Evolutionary conservation across 1,140 invertebrate species (phyloP), one percentile per base, ranked within the genome.

Genomic region (Amphibalanus amphitrite): DNA sequence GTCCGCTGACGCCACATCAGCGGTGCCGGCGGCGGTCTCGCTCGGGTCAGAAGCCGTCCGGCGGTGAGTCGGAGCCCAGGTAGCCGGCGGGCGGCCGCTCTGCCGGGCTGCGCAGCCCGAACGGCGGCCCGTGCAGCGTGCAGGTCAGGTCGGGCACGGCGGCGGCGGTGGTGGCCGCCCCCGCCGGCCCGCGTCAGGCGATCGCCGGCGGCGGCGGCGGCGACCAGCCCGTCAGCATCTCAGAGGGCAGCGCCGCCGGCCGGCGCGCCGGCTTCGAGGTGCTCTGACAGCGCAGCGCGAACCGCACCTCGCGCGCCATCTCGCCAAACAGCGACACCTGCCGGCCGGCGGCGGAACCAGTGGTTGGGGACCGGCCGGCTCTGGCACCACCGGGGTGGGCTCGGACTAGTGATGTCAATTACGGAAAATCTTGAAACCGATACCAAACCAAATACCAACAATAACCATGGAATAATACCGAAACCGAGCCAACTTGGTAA

Each of bases 251-350:
- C 65, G n/a, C 23, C 65, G 28, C 65, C 65, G 28, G 65, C 3
- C 65, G n/a, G 17, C 26, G 65, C 65, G 28, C 65, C 65, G 65
- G 65, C 65, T 67, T 67, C 65, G 65, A 67, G 0, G 26, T 67
- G 28, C n/a, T 67, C 65, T 17, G 65, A 28, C 65, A 67, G n/a
- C 65, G 65, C 65, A 67, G 65, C 65, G 65, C 65, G 28, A 67
- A 67, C 26, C 65, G 65, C n/a, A 67, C 28, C 65, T 67, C 65
- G 10, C 65, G 65, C 10, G 65, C 65, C 65, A 67, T 67, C 65
- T 67, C 65, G n/a, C 65, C 65, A 10, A 67, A 28, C n/a, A 67
- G 65, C 8, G 65, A 67, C 1, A 67, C 28, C 65, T 67, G 65
- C n/a, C 20, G 47, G 17, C 47, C 1, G 20, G 20, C 6, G 23